Conservation (phyloP, 2,888 invertebrate genomes). For the Rotaria magnacalcarata region DNA sequence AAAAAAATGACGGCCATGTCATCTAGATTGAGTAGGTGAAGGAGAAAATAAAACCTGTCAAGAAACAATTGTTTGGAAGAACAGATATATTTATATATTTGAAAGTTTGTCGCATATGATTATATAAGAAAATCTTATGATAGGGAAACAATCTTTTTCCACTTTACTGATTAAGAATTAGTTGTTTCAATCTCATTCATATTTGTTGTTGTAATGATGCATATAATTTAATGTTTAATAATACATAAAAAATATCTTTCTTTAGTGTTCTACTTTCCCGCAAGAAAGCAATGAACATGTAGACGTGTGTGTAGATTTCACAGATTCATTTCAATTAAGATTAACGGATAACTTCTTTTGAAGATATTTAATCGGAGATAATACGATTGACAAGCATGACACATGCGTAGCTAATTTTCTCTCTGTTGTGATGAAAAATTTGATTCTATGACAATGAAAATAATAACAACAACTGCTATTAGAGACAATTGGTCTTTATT, state of each 20-base stretch:
- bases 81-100: not conserved
- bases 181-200: not conserved
- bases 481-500: not conserved
- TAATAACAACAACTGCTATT: not conserved
- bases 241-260: no score
- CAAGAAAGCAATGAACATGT: not conserved
- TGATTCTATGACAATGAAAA: not conserved
- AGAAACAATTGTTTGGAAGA: not conserved
- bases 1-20: not conserved
- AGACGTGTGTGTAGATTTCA: not conserved
- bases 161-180: not conserved
- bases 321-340: constrained; percentile 3
- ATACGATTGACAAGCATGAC: not conserved
- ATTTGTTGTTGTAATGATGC: no score
- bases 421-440: not conserved
- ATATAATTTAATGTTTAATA: no score
- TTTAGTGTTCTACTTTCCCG: no score
- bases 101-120: not conserved
- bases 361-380: not conserved
- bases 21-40: not conserved
- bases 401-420: no score
- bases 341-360: not conserved
- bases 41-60: not conserved
- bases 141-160: not conserved
- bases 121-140: not conserved